These are phyloP conservation scores for Psilanteris sp. DNA, from an alignment of 1,140 invertebrate genomes.

Conservation along the genomic window DNA sequence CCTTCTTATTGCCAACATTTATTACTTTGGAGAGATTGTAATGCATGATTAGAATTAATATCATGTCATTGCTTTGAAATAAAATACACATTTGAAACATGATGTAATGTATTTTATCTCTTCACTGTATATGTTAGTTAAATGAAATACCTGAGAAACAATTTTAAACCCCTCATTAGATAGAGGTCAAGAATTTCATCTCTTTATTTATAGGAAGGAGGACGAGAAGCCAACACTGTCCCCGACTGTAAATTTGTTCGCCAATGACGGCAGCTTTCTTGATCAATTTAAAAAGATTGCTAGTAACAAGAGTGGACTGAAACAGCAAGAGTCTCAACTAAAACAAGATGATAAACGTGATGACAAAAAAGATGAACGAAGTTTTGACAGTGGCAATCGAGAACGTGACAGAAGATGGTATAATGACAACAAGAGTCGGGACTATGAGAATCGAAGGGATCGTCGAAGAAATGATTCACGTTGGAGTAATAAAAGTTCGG, in stretches of 20 bases:
- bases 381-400: conserved; percentile 66
- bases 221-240: conserved; percentile 69
- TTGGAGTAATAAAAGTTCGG: conserved; percentile 67
- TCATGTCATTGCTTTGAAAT: too few relatives aligned
- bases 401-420: conserved; percentile 72
- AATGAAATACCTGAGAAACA: too few relatives aligned
- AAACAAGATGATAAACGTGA: conserved; percentile 66
- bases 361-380: conserved; percentile 72
- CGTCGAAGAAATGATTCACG: conserved; percentile 70
- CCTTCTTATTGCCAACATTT: conserved; percentile 2
- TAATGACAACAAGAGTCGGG: conserved; percentile 68
- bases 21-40: conserved; percentile 5
- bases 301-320: conserved; percentile 69
- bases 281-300: conserved; percentile 88
- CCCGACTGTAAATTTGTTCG: conserved; percentile 83
- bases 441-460: conserved; percentile 73
- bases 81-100: too few relatives aligned
- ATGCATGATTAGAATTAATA: too few relatives aligned
- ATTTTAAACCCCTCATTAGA: conserved; percentile 9
- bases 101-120: too few relatives aligned
- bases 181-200: conserved; percentile 58
- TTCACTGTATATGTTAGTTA: too few relatives aligned
- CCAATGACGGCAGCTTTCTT: conserved; percentile 90
- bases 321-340: conserved; percentile 42
- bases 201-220: conserved; percentile 74